These are phyloP conservation scores for Macrotus californicus DNA, from an alignment of 2,113 vertebrate species.

Conservation along the genomic window DNA sequence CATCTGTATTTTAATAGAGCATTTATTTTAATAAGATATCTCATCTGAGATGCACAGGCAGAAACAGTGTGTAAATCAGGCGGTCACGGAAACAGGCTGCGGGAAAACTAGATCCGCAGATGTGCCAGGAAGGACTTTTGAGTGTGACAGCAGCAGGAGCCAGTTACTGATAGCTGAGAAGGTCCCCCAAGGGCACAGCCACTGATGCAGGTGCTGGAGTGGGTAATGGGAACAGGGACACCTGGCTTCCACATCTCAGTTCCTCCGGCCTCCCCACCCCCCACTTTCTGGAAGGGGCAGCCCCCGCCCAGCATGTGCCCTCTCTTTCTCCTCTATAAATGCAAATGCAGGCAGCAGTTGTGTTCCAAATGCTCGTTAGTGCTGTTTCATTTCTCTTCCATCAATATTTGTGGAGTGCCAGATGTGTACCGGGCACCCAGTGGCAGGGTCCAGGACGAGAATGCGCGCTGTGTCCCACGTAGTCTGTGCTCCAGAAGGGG, in stretches of 20 bases:
- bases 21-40: slow-evolving; percentile 55
- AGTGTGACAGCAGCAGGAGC: slow-evolving; percentile 47
- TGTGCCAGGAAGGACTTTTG: background rate
- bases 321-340: background rate
- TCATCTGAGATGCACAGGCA: background rate
- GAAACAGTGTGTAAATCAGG: background rate
- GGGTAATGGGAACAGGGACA: background rate
- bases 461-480: background rate
- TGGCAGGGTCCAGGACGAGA: background rate
- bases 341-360: background rate
- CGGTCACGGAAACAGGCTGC: background rate
- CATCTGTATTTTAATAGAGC: slow-evolving; percentile 43
- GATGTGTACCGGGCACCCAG: background rate
- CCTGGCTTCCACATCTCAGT: background rate
- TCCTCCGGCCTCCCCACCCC: background rate
- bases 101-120: background rate
- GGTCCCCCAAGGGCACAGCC: slow-evolving; percentile 57
- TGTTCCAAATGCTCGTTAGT: background rate
- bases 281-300: background rate
- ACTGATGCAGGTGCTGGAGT: background rate
- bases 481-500: background rate
- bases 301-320: background rate
- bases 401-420: background rate
- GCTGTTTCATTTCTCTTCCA: background rate
- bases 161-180: background rate